Evolutionary conservation across 1,140 invertebrate genomes (phyloP), one percentile per base, ranked within the genome.

Genomic region (Anastatus disparis): DNA sequence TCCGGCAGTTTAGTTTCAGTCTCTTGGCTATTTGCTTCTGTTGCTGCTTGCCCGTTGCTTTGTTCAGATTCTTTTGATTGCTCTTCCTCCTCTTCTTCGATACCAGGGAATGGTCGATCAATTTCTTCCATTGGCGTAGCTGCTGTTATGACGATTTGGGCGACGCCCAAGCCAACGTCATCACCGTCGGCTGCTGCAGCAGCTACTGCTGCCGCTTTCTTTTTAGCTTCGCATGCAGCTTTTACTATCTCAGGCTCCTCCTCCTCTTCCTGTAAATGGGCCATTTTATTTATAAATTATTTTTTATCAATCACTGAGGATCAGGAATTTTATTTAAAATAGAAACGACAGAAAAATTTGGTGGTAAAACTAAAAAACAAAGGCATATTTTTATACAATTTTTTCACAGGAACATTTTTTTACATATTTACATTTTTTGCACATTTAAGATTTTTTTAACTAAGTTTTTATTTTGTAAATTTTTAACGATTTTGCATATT

Each of bases 51-150:
- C 4, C 80, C 76, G 2, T 62, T 74, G 42, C 77, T 77, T 40
- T 77, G 77, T 15, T 66, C 74, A 6, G 7, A 20, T 78, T 78
- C 38, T 73, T 78, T 42, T 74, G 77, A 35, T 73, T 75, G 9
- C 71, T 79, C 75, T 27, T 76, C 75, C 12, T 80, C 78, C 8
- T 59, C 62, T 55, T 81, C 78, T 7, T 85, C 81, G 3, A 71
- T 58, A 1, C 79, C 82, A 1, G 90, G 90, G 81, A 92, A 93
- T 3, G 89, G 87, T 61, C 89, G 88, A 35, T 93, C 91, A 6
- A 89, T 85, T 74, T 94, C 93, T 83, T 95, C 94, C 92, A 94
- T 94, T 24, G 94, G 94, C 6, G 94, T 95, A 48, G 94, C 94
- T 24, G 93, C 93, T 15, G 94, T 95, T 78, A 96, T 95, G 8